Evolutionary conservation across 1,140 invertebrate species (phyloP).

Genomic region (Sipha flava): DNA sequence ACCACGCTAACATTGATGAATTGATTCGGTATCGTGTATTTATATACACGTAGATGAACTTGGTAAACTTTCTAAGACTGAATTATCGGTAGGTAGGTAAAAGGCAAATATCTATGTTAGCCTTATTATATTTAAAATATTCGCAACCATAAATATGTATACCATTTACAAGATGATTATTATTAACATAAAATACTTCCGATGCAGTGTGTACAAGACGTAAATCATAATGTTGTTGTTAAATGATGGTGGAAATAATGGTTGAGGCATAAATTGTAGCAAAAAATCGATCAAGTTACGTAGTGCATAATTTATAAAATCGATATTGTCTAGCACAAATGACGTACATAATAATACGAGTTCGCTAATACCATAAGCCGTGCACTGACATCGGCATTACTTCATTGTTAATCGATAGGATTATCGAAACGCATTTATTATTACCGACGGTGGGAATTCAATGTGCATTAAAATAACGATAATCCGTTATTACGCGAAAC

Average conservation of each 20-base stretch:
- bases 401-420: too few species aligned
- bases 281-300: neutral
- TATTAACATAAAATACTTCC: neutral
- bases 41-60: too few species aligned
- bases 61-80: neutral
- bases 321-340: too few species aligned
- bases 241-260: neutral
- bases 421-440: too few species aligned
- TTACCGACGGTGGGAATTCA: too few species aligned
- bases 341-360: too few species aligned
- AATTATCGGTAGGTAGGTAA: neutral
- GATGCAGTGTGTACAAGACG: neutral
- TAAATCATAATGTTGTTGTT: neutral
- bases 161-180: neutral
- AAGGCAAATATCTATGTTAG: neutral
- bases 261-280: neutral
- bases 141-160: neutral
- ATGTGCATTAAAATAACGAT: too few species aligned
- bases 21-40: too few species aligned
- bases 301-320: neutral
- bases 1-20: too few species aligned
- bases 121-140: neutral
- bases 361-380: too few species aligned
- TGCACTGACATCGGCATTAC: neutral
- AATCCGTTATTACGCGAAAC: too few species aligned